These are phyloP conservation scores for Wasmannia auropunctata DNA, from an alignment of 1,140 invertebrate genomes.

Conservation along the genomic window DNA sequence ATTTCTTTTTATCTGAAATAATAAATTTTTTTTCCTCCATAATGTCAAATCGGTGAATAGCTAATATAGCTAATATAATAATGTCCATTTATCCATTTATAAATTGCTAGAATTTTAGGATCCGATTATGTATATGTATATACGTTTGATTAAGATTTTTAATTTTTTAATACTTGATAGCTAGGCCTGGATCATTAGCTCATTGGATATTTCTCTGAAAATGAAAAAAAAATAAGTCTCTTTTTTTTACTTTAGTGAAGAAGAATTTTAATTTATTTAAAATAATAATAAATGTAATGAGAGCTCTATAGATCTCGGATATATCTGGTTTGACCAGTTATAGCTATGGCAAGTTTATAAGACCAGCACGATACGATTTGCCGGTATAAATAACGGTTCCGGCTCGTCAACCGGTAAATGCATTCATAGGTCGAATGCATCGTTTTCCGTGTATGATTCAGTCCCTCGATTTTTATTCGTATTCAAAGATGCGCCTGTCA, in stretches of 20 bases:
- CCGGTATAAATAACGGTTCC: neutral
- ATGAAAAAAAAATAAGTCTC: neutral
- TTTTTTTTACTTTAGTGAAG: neutral
- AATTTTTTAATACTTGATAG: neutral
- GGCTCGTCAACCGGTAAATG: neutral
- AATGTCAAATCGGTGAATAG: neutral
- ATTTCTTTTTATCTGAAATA: neutral
- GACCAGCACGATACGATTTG: neutral
- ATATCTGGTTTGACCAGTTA: neutral
- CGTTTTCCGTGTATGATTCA: neutral
- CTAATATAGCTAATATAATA: too few species aligned
- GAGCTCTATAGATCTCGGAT: neutral
- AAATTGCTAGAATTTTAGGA: neutral
- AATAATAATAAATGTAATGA: neutral
- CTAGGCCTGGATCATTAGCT: neutral
- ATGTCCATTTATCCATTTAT: too few species aligned
- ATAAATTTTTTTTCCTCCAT: neutral
- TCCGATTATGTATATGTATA: too few species aligned
- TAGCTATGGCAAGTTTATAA: neutral
- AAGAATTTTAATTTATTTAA: neutral
- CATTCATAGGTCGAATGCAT: neutral
- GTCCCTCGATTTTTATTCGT: neutral
- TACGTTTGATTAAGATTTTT: neutral
- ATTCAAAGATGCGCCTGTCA: neutral
- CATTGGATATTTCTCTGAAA: neutral